Evolutionary conservation across 2,888 invertebrate genomes (phyloP), one percentile per base, ranked within the genome.

Genomic region (Unio delphinus): DNA sequence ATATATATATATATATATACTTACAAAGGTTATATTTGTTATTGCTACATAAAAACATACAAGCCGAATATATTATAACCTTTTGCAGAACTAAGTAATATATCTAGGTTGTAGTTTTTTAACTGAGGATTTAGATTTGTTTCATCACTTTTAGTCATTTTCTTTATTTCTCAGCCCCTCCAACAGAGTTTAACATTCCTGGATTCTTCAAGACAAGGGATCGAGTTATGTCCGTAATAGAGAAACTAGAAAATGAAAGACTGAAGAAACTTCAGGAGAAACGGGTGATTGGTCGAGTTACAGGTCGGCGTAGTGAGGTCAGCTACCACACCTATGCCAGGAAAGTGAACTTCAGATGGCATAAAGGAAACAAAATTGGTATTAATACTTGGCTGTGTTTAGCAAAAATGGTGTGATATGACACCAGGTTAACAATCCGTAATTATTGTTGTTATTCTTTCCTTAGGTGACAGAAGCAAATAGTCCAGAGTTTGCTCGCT

Each of bases 311-410:
- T 61, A 91, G 91, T 55, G 90, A 91, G 56, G 92, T 92, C 83
- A 93, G 93, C 88, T 92, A 93, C 86, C 94, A 94, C 80, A 94
- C 96, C 69, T 93, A 94, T 78, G 93, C 95, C 17, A 91, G 94
- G 55, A 93, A 94, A 86, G 95, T 97, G 61, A 94, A 94, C 76
- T 98, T 98, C 91, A 94, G 95, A 70, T 98, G 98, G 97, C 97
- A 97, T 91, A 92, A 96, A 20, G 97, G 97, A 5, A 94, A 96
- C 73, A 97, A 97, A 90, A 93, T 94, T 73, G 92, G 92, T 92
- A 82, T 81, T 86, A 69, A 95, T 78, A 96, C 11, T 26, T 2
- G 30, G 18, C 61, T 30, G 15, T 57, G 57, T 57, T 70, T 62
- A 64, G 15, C 45, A 45, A 45, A 3, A 45, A 45, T 45, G 15